Conservation (phyloP, 2,113 vertebrate genomes). For the Riparia riparia region DNA sequence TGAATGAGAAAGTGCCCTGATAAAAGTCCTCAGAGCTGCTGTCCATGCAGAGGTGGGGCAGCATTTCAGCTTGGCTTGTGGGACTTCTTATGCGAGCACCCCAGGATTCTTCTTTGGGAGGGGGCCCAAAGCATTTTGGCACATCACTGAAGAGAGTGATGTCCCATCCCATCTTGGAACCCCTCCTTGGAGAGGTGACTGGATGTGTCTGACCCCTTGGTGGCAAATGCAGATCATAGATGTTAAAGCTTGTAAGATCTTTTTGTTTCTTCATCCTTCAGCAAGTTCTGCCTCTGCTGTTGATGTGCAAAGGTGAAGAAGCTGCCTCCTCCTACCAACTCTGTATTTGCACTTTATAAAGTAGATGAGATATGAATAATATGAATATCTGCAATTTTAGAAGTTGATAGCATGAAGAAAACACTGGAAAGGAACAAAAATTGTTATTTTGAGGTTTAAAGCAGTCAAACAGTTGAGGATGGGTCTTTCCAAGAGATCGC, state of each 20-base stretch:
- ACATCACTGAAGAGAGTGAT: background rate
- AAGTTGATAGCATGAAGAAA: background rate
- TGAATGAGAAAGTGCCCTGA: background rate
- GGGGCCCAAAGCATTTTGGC: background rate
- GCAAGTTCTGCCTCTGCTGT: background rate
- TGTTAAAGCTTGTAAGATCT: background rate
- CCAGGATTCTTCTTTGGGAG: background rate
- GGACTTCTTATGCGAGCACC: background rate
- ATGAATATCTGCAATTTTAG: background rate
- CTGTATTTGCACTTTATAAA: background rate
- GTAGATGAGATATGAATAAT: background rate
- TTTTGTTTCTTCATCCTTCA: background rate
- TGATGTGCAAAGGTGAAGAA: accelerated
- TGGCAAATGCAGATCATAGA: background rate
- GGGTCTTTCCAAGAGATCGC: background rate
- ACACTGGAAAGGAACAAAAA: background rate
- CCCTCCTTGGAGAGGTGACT: background rate
- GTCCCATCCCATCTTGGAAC: background rate
- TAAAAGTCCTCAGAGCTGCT: background rate
- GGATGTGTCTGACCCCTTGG: background rate
- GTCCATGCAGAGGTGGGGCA: accelerated
- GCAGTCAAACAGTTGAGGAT: background rate
- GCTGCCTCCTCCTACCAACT: background rate
- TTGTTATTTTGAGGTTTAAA: background rate
- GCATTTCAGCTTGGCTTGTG: background rate